Base-by-base conservation (phyloP, 2,797 vertebrate genomes). In the Rhabdomys pumilio region DNA sequence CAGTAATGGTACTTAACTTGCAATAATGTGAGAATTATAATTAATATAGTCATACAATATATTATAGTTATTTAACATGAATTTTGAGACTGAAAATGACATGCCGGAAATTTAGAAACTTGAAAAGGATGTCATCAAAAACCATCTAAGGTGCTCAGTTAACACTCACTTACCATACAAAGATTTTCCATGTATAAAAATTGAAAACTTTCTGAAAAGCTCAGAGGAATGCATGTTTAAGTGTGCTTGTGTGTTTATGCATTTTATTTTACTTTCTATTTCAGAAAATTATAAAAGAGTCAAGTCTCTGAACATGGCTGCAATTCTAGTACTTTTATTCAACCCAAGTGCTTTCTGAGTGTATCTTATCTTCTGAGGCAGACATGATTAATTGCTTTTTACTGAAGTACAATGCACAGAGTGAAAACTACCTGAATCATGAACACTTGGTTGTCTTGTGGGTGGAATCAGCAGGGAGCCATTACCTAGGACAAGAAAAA, bases 11-110 rank as follows among this genome's bases (percentile, higher is more conserved):
- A 82, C 2, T 41, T 69, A 75, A 41, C 41, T 75, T 91, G 20
- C 7, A 89, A 50, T 91, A 84, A 31, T 79, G 10, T 34, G 34
- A 86, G 24, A 31, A 67, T 93, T 94, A 77, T 89, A 93, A 91
- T 13, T 88, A 80, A 80, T 59, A 53, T 76, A 82, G 88, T 19
- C 9, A 89, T 86, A 17, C 89, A 26, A 26, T 44, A 75, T 29
- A 31, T 83, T 59, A 50, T 34, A 93, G 47, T 1, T 83, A 57
- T 80, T 95, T 38, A 88, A 65, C 34, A 85, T 57, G 77, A 65
- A 79, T 0, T 0, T 53, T 87, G 20, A 89, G 83, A 38, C 6
- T 67, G 24, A 89, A 91, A 93, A 75, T 90, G 7, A 22, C 65
- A 67, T 73, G 17, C 15, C 77, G n/a, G 73, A 77, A 1, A 57